Base-by-base conservation (phyloP, 2,888 invertebrate species). In the Orthosia cruda region DNA sequence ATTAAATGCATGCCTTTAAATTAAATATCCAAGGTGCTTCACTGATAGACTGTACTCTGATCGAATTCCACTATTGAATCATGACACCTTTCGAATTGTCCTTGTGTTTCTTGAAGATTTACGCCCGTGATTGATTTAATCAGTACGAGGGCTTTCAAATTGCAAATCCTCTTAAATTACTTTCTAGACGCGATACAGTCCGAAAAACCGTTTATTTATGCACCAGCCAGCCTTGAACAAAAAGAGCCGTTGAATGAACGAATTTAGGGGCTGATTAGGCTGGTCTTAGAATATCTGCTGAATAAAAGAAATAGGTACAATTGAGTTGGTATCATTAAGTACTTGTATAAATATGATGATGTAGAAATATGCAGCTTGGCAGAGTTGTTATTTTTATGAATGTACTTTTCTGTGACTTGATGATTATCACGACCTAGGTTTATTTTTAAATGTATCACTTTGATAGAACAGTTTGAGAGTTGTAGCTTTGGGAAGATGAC, bases 201-300 rank as follows among this genome's bases (percentile, higher is more conserved):
- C 63, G 52, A 81, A 81, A 78, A 70, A 67, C 72, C 78, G 63
- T 67, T 85, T 82, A 85, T 85, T 83, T 83, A 85, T 85, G 74
- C 85, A 83, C 47, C 50, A 85, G 32, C 49, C 64, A 81, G 57
- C 50, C 40, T 7, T 18, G 13, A 40, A 66, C 50, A 54, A 73
- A 73, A 59, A n/a, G 62, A 59, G 50, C 45, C 13, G 61, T 65
- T 45, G 49, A 62, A 32, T 69, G 40, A 40, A 68, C 47, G 58
- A 74, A 79, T 83, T 83, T 58, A 20, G 64, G 5, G 18, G 4
- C 52, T 81, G 47, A 68, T 84, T 80, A 58, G 13, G 3, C 63
- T 26, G 12, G 26, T 63, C 18, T 57, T 61, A 68, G 52, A 83
- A 65, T 68, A 12, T 57, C 23, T 63, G 32, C 32, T 70, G 47